phyloP scores from a whole-genome alignment of 2,113 vertebrate species.

The Cyprinodon variegatus region DNA sequence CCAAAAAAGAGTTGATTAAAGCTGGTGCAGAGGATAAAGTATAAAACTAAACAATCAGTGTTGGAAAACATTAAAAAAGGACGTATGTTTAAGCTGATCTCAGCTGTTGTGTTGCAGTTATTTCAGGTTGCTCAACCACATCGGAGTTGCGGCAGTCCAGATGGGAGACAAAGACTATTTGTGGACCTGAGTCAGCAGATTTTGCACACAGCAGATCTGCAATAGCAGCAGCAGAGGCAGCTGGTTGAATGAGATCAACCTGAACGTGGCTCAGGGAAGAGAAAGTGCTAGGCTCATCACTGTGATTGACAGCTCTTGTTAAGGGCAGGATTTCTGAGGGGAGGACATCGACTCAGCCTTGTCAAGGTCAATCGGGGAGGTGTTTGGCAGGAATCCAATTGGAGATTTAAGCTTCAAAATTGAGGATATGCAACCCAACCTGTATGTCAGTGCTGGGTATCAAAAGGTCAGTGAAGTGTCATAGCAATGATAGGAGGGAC shows the following conservation, averaged over 20 bases:
- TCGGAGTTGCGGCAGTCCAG: slow-evolving; percentile 51
- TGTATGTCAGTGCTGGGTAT: slow-evolving; percentile 57
- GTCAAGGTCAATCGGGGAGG: slow-evolving; percentile 66
- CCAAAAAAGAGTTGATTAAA: too few relatives aligned
- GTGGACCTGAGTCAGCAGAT: slow-evolving; percentile 64
- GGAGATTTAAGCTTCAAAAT: slow-evolving; percentile 61
- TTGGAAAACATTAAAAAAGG: slow-evolving; percentile 7
- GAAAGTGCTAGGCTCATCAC: slow-evolving; percentile 25
- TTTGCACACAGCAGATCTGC: slow-evolving; percentile 45
- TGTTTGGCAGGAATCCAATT: slow-evolving; percentile 61
- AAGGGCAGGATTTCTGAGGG: slow-evolving; percentile 57
- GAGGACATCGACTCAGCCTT: slow-evolving; percentile 58
- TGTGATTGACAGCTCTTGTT: slow-evolving; percentile 70
- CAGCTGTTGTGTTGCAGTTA: slow-evolving; percentile 43
- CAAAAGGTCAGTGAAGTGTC: slow-evolving; percentile 63
- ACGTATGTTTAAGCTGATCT: slow-evolving; percentile 20
- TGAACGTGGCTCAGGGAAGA: slow-evolving; percentile 23
- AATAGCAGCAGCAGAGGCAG: slow-evolving; percentile 35
- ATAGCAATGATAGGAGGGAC: slow-evolving; percentile 45
- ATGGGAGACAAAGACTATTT: slow-evolving; percentile 62
- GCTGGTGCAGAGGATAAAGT: too few relatives aligned
- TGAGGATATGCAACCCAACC: slow-evolving; percentile 55
- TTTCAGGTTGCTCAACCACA: slow-evolving; percentile 42
- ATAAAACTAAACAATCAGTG: not conserved
- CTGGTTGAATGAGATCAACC: slow-evolving; percentile 44